Evolutionary conservation across 92 coral and sea anemone genomes (phyloP), one percentile per base, ranked within the genome.

Genomic region (Scolanthus callimorphus): DNA sequence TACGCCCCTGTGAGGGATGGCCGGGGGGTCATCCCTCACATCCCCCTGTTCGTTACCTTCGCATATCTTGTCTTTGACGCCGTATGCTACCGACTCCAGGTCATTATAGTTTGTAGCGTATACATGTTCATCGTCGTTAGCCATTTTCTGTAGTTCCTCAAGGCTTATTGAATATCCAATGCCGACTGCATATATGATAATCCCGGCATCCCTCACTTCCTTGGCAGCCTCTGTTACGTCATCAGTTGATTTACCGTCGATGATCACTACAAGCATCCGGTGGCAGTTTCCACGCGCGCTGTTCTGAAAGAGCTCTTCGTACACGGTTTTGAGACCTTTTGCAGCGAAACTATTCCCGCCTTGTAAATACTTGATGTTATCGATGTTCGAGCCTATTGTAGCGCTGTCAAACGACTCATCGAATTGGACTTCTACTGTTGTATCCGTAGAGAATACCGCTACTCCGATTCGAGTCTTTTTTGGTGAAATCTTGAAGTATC

Each of bases 81-180:
- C 19, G 8, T 71, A 20, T 3, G 43, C 79, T 37, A 72, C 24
- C 0, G 43, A 11, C 19, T 63, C 57, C 1, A 78, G 73, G 17
- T 70, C 25, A 29, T 70, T 50, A 39, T 70, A 71, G 39, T 39
- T 51, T 20, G 73, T 50, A 2, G 51, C 63, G 39, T 39, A 73
- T 43, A 90, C 69, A n/a, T 73, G 51, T 10, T 62, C 31, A 43
- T 80, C 91, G 9, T 86, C 86, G 34, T 80, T 81, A 1, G 97
- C 97, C 52, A 90, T 81, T 20, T 52, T 70, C 11, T 58, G 68
- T 45, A 90, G 81, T 59, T 89, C 76, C 23, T 31, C 27, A 2
- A 55, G 21, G 49, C 77, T 61, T 37, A 20, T 45, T 17, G 44
- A 19, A 25, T 20, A 39, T 9, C 94, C 97, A 28, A 85, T 51